A percentile compares a stretch with the other conserved stretches of the same genome.
Conservation (phyloP, 2,888 invertebrate species). For the Spialia ferax region DNA sequence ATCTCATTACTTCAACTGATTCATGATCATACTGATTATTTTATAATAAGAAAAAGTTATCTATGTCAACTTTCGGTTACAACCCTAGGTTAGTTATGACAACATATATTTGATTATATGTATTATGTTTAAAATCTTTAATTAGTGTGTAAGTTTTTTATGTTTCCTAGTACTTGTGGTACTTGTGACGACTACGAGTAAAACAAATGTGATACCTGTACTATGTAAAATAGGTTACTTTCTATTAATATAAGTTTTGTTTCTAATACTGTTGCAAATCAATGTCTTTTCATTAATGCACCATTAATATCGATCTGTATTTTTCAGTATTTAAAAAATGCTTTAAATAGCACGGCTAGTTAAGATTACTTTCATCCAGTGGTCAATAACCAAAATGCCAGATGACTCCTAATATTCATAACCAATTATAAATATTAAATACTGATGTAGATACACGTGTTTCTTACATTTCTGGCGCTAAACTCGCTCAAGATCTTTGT, state of each 20-base stretch:
- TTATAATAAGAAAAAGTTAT: not conserved
- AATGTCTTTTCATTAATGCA: too few species aligned
- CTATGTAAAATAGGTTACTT: not conserved
- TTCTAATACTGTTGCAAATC: too few species aligned
- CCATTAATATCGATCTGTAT: too few species aligned
- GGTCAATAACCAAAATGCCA: too few species aligned
- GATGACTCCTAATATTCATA: not conserved
- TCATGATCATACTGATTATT: not conserved
- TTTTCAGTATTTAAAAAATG: too few species aligned
- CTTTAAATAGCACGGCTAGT: too few species aligned
- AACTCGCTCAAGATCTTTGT: too few species aligned
- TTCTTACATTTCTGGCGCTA: too few species aligned
- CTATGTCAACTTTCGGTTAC: not conserved
- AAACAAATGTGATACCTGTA: constrained; percentile 4
- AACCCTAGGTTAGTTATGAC: not conserved
- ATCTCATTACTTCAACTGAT: too few species aligned
- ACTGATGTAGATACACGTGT: too few species aligned
- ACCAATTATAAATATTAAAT: not conserved
- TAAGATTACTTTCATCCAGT: too few species aligned
- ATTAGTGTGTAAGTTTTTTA: not conserved
- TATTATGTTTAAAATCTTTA: not conserved
- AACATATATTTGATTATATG: not conserved
- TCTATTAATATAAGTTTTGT: too few species aligned
- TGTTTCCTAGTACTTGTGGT: constrained; percentile 2
- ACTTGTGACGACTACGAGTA: not conserved